Base-by-base conservation (phyloP, 2,797 vertebrate genomes). In the Miichthys miiuy region DNA sequence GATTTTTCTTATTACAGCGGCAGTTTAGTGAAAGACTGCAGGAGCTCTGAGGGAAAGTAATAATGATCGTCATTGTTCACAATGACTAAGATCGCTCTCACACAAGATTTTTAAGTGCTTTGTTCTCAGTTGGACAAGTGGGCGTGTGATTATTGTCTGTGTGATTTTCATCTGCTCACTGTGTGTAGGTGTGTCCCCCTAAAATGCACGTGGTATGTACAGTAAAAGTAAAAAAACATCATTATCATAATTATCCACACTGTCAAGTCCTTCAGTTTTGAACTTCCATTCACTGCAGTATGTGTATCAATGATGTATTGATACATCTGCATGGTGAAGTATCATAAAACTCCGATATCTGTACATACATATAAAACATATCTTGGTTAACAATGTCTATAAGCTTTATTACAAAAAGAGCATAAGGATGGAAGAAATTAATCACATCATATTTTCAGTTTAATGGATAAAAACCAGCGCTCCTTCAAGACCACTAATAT, bases 41-140 rank as follows among this genome's bases (percentile, higher is more conserved):
- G 75, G 27, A 69, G 72, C 60, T 41, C 21, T 1, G 47, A 79
- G 60, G 42, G 51, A 82, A 68, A 78, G 2, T 38, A 38, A 72
- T 58, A 80, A 87, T 58, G 23, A 68, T 8, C 44, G 50, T 75
- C 58, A 68, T 82, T 87, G 77, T 75, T 91, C 82, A 79, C 58
- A 48, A 16, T 68, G 80, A 87, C 57, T 52, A 52, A 67, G 70
- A 72, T 61, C 6, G 30, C 44, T 77, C 27, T 84, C 73, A 48
- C 64, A 54, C 61, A 23, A 63, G 55, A 83, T 68, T 64, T 70
- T 58, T 57, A 72, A 77, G 76, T 68, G 64, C 50, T 80, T 82
- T 81, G 68, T 80, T 82, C 65, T 78, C 62, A 62, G 69, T 82
- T 56, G 56, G 68, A 78, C 66, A 83, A 65, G 64, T 81, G 75